Percentiles rank a stretch among this genome's conserved stretches.
Conservation (phyloP, 2,797 vertebrate species). For the Cheirogaleus major region DNA sequence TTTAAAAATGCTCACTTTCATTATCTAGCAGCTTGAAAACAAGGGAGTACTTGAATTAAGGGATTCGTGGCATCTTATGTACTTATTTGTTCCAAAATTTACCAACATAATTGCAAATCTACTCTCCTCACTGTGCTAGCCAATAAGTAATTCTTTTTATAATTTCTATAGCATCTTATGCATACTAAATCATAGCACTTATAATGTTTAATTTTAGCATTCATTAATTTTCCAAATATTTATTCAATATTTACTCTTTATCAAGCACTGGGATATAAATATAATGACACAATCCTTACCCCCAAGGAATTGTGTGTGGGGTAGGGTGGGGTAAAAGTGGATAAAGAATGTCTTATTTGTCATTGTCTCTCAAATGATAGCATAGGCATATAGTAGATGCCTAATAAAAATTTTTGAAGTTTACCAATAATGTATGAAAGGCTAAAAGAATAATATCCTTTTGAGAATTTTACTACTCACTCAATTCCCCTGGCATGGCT, state of each 20-base stretch:
- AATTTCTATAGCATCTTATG: background rate
- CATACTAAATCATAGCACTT: background rate
- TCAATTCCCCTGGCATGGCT: background rate
- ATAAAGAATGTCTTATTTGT: background rate
- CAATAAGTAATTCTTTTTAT: background rate
- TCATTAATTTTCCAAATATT: background rate
- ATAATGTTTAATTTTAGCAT: background rate
- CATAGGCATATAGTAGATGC: background rate
- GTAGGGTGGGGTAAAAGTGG: background rate
- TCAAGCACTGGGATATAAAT: background rate
- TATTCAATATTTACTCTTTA: constrained; percentile 5
- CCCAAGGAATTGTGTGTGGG: background rate
- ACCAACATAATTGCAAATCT: background rate
- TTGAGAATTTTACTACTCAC: background rate
- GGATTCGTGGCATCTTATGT: background rate
- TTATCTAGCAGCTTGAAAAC: background rate
- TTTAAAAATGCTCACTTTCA: background rate
- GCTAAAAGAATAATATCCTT: constrained; percentile 14
- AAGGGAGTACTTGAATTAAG: background rate
- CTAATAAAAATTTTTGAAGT: background rate
- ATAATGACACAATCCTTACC: background rate
- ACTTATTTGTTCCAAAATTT: background rate
- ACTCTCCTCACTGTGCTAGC: background rate
- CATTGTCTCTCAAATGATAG: background rate
- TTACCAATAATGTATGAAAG: constrained; percentile 4